Percentiles rank a stretch among this genome's conserved stretches.
phyloP scores from a whole-genome alignment of 2,888 invertebrate genomes.

The Esperia sulphurella region DNA sequence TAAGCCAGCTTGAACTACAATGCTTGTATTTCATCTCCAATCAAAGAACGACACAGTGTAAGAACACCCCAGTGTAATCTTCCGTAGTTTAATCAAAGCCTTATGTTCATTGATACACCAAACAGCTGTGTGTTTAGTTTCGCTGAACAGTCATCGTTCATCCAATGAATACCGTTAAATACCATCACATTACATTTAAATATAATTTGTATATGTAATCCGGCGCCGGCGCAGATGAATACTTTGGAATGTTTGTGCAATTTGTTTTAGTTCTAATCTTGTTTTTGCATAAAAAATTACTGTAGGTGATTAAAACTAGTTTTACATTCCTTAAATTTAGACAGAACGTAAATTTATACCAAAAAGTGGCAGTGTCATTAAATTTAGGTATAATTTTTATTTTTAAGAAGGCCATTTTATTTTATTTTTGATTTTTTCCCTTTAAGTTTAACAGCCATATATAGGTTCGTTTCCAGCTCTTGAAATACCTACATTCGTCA shows the following conservation, averaged over 20 bases:
- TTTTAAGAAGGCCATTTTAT: no score
- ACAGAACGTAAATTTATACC: no score
- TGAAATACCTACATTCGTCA: no score
- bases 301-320: not conserved
- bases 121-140: not conserved
- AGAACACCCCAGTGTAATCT: no score
- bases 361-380: no score
- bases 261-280: conserved; percentile 14
- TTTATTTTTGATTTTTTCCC: no score
- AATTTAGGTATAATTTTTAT: no score
- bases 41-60: not conserved
- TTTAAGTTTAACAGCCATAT: no score
- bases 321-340: no score
- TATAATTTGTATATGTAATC: conserved; percentile 43
- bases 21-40: not conserved
- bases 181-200: conserved; percentile 44
- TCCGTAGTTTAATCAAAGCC: no score
- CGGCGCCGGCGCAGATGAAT: conserved; percentile 29
- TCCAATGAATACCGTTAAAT: conserved; percentile 38
- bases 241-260: conserved; percentile 32
- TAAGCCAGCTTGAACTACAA: conserved; percentile 1
- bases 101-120: not conserved
- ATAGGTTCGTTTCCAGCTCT: no score
- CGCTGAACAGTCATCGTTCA: conserved; percentile 20
- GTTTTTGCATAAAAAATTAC: not conserved